Evolutionary conservation across 2,888 invertebrate genomes (phyloP).

Genomic region (Bruchidius siliquastri): DNA sequence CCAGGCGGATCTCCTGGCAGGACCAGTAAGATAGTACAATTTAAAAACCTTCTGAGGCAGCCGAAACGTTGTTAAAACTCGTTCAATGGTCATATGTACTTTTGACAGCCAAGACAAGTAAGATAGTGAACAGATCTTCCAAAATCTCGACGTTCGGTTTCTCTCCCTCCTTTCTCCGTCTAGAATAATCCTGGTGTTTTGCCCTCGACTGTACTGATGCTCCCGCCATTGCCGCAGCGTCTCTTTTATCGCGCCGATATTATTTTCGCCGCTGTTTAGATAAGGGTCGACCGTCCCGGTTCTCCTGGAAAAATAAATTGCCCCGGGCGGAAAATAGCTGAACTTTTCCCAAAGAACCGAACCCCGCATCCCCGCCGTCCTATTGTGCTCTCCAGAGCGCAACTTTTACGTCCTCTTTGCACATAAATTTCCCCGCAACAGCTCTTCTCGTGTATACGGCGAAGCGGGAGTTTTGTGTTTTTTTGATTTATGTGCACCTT

Average conservation of each 20-base stretch:
- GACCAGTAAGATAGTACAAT: no score
- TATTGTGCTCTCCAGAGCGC: conserved; percentile 8
- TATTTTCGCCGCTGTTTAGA: conserved; percentile 52
- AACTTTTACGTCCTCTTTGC: conserved; percentile 14
- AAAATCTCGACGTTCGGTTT: no score
- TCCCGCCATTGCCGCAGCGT: conserved; percentile 27
- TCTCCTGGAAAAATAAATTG: conserved; percentile 50
- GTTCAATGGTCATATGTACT: background rate
- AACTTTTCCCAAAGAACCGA: conserved; percentile 46
- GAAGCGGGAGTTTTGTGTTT: conserved; percentile 12
- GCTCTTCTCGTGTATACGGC: conserved; percentile 17
- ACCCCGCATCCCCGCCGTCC: conserved; percentile 14
- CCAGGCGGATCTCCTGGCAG: no score
- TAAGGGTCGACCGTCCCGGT: conserved; percentile 42
- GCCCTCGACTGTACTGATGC: conserved; percentile 42
- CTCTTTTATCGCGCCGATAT: conserved; percentile 37
- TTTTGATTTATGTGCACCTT: conserved; percentile 1
- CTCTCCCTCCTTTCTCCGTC: background rate
- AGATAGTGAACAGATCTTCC: no score
- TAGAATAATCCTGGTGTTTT: conserved; percentile 10
- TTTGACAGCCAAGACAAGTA: no score
- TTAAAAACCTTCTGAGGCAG: no score
- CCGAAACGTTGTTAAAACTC: no score
- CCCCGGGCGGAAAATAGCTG: conserved; percentile 50
- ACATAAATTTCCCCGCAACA: conserved; percentile 13